These are phyloP conservation scores for Pissodes strobi DNA, from an alignment of 1,140 invertebrate genomes.

Conservation along the genomic window DNA sequence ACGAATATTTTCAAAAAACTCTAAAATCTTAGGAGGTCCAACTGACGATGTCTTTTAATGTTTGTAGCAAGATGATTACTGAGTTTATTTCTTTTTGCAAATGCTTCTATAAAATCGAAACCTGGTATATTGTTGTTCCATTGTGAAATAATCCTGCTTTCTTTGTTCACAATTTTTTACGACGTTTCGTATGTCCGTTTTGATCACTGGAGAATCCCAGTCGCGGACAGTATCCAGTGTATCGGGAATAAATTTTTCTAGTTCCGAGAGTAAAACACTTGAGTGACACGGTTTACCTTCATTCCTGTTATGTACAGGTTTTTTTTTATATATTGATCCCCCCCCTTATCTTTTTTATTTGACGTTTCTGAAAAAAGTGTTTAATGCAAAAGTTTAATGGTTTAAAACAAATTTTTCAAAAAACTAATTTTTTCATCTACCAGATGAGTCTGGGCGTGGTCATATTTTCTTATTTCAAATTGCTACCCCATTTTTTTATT, in stretches of 20 bases:
- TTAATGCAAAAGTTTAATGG: too few species aligned
- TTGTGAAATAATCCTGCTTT: neutral
- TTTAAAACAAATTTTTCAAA: too few species aligned
- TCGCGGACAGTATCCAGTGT: neutral
- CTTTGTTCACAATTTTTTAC: neutral
- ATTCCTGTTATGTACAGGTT: too few species aligned
- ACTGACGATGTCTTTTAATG: neutral
- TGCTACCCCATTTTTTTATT: too few species aligned
- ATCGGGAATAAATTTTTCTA: neutral
- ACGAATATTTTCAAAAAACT: neutral
- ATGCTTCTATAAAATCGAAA: neutral
- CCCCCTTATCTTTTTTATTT: too few species aligned
- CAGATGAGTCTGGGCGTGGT: too few species aligned
- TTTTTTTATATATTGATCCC: too few species aligned
- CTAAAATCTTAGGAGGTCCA: neutral
- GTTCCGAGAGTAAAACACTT: neutral
- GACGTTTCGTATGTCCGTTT: neutral
- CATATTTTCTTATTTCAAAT: too few species aligned
- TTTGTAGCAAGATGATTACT: neutral
- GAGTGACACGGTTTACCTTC: neutral
- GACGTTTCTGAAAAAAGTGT: too few species aligned
- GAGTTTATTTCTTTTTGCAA: neutral
- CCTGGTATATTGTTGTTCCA: neutral
- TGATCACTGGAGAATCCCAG: neutral
- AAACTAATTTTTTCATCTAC: too few species aligned